Percentiles rank a stretch among this genome's conserved stretches.
phyloP scores from a whole-genome alignment of 2,113 vertebrate genomes.

The Carettochelys insculpta region DNA sequence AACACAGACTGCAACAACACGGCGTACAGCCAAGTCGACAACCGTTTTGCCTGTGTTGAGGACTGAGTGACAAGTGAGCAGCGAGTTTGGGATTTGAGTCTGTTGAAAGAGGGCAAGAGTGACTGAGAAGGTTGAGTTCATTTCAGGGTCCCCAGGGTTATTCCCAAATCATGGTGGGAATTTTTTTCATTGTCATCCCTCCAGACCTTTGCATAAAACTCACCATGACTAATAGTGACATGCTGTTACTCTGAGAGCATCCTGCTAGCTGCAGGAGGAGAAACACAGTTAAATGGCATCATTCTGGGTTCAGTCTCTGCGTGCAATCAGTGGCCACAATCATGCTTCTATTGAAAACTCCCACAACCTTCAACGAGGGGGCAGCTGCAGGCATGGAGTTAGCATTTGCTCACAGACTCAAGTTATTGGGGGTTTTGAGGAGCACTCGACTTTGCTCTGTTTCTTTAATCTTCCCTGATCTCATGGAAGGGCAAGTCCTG shows the following conservation, averaged over 20 bases:
- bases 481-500: neutral
- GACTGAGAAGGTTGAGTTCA: fast-evolving
- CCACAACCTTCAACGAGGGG: neutral
- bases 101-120: neutral
- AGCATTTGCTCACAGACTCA: fast-evolving
- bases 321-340: fast-evolving
- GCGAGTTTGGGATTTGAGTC: fast-evolving
- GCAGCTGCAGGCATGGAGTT: fast-evolving
- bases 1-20: neutral
- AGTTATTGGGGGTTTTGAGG: slow-evolving; percentile 8
- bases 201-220: neutral
- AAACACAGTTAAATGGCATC: neutral
- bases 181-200: fast-evolving
- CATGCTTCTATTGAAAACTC: fast-evolving
- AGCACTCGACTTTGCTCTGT: neutral
- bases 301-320: neutral
- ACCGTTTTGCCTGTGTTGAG: neutral
- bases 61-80: neutral
- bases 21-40: neutral
- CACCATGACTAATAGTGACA: neutral
- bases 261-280: neutral
- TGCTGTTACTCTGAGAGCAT: neutral
- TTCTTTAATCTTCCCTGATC: neutral
- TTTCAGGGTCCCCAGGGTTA: neutral
- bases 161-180: neutral